These are phyloP conservation scores for Cydia pomonella DNA, from an alignment of 1,140 invertebrate genomes.

Conservation along the genomic window DNA sequence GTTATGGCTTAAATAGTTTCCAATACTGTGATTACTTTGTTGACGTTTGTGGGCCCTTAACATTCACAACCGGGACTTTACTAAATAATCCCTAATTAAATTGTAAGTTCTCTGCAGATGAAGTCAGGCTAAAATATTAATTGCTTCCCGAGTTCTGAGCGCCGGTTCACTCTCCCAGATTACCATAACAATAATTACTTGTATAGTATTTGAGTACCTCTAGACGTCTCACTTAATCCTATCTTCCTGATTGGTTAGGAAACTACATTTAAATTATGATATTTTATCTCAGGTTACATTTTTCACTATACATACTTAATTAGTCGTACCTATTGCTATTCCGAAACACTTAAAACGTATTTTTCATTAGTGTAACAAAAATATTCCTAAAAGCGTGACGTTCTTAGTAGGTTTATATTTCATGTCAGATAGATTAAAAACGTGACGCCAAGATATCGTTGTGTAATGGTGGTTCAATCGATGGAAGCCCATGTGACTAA, in stretches of 20 bases:
- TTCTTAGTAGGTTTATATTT: too few relatives aligned
- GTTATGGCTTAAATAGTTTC: neutral
- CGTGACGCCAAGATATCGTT: too few relatives aligned
- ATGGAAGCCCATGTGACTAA: too few relatives aligned
- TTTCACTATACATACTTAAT: too few relatives aligned
- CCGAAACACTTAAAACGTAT: too few relatives aligned
- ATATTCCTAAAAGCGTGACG: too few relatives aligned
- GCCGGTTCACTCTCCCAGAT: constrained; percentile 8
- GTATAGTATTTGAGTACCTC: constrained; percentile 10
- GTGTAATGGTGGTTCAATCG: too few relatives aligned
- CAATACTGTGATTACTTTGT: constrained; percentile 1
- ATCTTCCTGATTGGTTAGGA: neutral
- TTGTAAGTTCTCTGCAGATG: constrained; percentile 16
- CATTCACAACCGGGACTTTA: neutral
- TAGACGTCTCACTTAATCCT: neutral
- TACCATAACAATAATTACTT: constrained; percentile 18
- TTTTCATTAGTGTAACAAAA: too few relatives aligned
- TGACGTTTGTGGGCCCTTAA: neutral
- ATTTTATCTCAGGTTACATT: neutral
- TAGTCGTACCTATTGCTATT: too few relatives aligned
- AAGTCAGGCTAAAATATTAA: constrained; percentile 8
- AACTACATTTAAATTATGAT: neutral
- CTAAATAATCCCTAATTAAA: constrained; percentile 20
- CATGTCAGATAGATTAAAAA: too few relatives aligned
- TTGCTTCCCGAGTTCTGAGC: neutral